Evolutionary conservation across 64 coral and sea anemone species (phyloP).

Genomic region (Pachyseris speciosa): DNA sequence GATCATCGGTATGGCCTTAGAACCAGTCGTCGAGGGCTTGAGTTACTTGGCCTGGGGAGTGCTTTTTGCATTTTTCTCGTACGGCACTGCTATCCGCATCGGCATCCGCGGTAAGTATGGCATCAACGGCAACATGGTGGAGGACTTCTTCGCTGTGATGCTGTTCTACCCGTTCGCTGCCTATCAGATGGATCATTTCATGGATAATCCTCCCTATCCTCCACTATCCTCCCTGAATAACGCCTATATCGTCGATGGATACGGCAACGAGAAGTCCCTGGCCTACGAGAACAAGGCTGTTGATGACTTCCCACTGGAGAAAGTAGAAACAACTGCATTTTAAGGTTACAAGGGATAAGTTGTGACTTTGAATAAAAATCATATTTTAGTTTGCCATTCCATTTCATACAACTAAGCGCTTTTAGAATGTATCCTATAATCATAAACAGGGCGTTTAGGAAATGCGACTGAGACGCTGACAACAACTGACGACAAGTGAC

Average conservation of each 20-base stretch:
- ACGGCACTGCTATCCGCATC: not conserved
- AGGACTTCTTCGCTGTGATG: slow-evolving; percentile 43
- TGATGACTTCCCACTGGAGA: slow-evolving; percentile 12
- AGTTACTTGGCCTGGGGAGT: slow-evolving; percentile 29
- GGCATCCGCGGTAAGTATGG: slow-evolving; percentile 28
- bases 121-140: slow-evolving; percentile 50
- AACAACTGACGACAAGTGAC: no score
- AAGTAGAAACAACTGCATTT: slow-evolving; percentile 13
- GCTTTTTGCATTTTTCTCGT: slow-evolving; percentile 27
- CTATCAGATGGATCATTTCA: slow-evolving; percentile 32
- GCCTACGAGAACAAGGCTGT: slow-evolving; percentile 13
- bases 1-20: not conserved
- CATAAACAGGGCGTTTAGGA: not conserved
- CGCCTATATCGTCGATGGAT: not conserved
- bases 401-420: not conserved
- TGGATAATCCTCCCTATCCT: not conserved
- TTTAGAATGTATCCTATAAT: no score
- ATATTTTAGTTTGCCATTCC: not conserved
- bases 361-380: not conserved
- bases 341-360: not conserved
- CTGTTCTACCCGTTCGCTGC: slow-evolving; percentile 13
- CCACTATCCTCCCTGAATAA: not conserved
- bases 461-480: not conserved
- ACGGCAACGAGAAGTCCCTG: not conserved
- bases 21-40: not conserved